These are phyloP conservation scores for Cylloceria caligata DNA, from an alignment of 2,888 invertebrate species.

Conservation along the genomic window DNA sequence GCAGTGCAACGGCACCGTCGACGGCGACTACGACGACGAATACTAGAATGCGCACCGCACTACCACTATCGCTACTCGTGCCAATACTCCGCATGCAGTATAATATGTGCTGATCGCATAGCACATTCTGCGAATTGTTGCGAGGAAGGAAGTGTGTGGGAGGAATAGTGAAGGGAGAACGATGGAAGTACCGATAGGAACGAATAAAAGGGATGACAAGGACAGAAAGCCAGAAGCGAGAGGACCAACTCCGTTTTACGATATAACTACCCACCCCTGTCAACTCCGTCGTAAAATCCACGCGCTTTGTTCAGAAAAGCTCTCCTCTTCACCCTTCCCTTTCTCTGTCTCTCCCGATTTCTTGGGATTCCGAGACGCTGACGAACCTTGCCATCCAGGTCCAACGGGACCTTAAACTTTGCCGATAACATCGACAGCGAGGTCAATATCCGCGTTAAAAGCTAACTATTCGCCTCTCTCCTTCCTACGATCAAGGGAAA, in stretches of 20 bases:
- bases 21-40: slow-evolving; percentile 71
- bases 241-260: slow-evolving; percentile 63
- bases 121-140: slow-evolving; percentile 27
- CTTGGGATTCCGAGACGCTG: slow-evolving; percentile 31
- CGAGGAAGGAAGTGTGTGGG: neutral
- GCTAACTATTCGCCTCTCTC: neutral
- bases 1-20: slow-evolving; percentile 83
- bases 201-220: slow-evolving; percentile 38
- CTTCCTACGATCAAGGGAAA: slow-evolving; percentile 1
- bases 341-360: neutral
- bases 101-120: neutral
- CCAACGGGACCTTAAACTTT: slow-evolving; percentile 76
- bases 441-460: slow-evolving; percentile 73
- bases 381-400: slow-evolving; percentile 71
- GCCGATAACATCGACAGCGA: slow-evolving; percentile 41
- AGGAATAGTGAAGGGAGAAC: slow-evolving; percentile 23
- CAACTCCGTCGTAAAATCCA: slow-evolving; percentile 71
- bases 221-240: slow-evolving; percentile 36
- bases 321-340: slow-evolving; percentile 10
- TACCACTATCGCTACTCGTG: slow-evolving; percentile 7
- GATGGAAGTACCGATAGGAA: slow-evolving; percentile 21
- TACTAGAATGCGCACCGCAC: slow-evolving; percentile 17
- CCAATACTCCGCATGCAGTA: neutral
- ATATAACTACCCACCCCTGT: slow-evolving; percentile 83
- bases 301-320: slow-evolving; percentile 55